Conservation (phyloP, 2,113 vertebrate genomes). For the Phalacrocorax pelagicus region DNA sequence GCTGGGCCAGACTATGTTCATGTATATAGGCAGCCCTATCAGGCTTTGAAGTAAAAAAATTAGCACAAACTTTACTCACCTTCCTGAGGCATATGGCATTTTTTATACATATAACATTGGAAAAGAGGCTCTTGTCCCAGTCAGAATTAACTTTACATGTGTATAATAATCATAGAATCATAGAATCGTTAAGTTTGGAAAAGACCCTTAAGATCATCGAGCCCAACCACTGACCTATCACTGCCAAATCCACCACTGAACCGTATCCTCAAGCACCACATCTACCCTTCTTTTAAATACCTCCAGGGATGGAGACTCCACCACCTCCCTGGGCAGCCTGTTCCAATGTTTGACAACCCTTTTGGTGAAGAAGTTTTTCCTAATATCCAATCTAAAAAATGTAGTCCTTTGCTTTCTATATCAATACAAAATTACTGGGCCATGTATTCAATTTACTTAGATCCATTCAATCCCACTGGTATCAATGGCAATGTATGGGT, state of each 20-base stretch:
- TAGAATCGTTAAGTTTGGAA: no score
- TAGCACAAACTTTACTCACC: neutral
- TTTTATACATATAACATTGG: neutral
- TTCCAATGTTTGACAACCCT: no score
- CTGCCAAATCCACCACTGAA: no score
- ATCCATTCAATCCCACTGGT: neutral
- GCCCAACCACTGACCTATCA: no score
- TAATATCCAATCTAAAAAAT: neutral
- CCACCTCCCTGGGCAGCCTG: no score
- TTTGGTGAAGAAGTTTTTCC: no score
- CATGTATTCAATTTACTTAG: neutral
- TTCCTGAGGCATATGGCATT: neutral
- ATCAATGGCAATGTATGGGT: neutral
- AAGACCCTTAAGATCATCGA: no score
- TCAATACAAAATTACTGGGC: neutral
- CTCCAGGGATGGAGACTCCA: no score
- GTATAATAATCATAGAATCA: no score
- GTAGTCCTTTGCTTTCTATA: neutral
- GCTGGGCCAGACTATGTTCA: fast-evolving
- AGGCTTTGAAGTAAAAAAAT: neutral
- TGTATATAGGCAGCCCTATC: neutral
- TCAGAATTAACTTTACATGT: neutral
- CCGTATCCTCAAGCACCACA: no score
- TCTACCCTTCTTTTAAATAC: no score
- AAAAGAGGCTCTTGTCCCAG: neutral